Conservation (phyloP, 2,888 invertebrate species). For the Coleophora flavipennella region DNA sequence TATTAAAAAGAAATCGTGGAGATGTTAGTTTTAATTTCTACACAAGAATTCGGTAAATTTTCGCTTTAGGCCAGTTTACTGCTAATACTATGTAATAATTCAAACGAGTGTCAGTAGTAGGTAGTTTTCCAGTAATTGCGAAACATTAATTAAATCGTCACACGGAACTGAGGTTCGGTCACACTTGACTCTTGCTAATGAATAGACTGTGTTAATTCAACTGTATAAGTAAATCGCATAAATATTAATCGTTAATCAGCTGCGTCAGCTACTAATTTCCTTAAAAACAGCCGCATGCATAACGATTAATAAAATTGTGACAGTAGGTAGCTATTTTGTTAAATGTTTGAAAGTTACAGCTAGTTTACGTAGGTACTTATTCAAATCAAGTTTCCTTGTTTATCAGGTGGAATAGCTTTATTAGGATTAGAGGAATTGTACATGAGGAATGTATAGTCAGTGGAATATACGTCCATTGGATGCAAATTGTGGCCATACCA, state of each 20-base stretch:
- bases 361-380: constrained; percentile 13
- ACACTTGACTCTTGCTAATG: constrained; percentile 14
- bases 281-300: constrained; percentile 21
- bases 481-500: constrained; percentile 41
- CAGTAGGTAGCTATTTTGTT: constrained; percentile 21
- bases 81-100: constrained; percentile 10
- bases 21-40: constrained; percentile 4
- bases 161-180: constrained; percentile 23
- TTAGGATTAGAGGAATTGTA: constrained; percentile 1
- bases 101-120: constrained; percentile 17
- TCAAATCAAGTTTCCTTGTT: neutral
- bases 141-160: constrained; percentile 21
- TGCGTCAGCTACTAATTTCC: constrained; percentile 21
- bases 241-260: constrained; percentile 13
- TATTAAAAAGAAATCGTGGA: too few relatives aligned
- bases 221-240: constrained; percentile 20
- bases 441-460: neutral
- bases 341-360: constrained; percentile 29
- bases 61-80: constrained; percentile 2
- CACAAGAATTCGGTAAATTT: constrained; percentile 12
- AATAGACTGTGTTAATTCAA: constrained; percentile 22
- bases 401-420: neutral
- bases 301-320: constrained; percentile 23
- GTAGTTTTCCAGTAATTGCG: constrained; percentile 9
- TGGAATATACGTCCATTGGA: constrained; percentile 25